phyloP scores from a whole-genome alignment of 2,797 vertebrate species.

The Taenioides sp. region DNA sequence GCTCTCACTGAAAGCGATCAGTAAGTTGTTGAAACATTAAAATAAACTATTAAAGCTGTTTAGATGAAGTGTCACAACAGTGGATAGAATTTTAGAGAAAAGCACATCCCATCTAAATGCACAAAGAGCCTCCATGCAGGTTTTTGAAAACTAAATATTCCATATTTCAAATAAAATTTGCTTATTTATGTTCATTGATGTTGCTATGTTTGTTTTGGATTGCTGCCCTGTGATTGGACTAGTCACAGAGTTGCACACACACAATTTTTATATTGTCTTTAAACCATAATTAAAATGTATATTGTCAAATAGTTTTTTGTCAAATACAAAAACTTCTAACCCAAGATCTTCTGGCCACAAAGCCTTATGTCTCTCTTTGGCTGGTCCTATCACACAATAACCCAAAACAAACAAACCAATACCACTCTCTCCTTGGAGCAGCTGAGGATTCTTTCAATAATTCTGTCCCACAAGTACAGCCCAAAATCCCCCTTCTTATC shows the following conservation, averaged over 20 bases:
- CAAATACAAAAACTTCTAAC: not conserved
- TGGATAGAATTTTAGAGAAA: not conserved
- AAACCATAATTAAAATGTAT: not conserved
- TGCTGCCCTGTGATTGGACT: not conserved
- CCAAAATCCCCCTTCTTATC: conserved; percentile 34
- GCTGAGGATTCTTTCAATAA: not conserved
- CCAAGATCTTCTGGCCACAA: not conserved
- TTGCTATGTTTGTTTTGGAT: not conserved
- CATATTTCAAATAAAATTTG: not conserved
- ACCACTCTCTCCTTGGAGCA: not conserved
- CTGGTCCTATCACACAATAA: not conserved
- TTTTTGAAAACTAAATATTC: not conserved
- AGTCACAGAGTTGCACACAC: not conserved
- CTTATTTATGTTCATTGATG: too few relatives aligned
- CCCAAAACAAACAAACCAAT: not conserved
- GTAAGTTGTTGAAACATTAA: not conserved
- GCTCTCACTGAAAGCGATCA: not conserved
- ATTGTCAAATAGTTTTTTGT: not conserved
- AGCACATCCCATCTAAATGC: not conserved
- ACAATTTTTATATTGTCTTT: not conserved
- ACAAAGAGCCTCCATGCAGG: not conserved
- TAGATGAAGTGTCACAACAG: not conserved
- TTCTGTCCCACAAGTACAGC: not conserved
- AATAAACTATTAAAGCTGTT: not conserved
- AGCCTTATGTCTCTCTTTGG: not conserved